Conservation (phyloP, 2,797 vertebrate species). For the Liparis tanakae region DNA sequence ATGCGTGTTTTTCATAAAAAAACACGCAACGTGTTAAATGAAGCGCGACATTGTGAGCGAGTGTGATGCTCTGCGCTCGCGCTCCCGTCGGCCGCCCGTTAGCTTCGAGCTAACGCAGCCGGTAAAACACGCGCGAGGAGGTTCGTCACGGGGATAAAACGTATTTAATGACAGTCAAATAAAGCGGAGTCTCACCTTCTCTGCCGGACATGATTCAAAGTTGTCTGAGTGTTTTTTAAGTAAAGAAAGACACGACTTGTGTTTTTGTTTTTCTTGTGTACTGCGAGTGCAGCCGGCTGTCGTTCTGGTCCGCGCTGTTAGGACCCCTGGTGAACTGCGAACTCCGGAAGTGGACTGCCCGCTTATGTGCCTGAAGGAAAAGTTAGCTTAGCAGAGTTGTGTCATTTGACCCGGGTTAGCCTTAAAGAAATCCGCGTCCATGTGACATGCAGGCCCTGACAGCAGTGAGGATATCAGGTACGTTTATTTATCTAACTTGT, state of each 20-base stretch:
- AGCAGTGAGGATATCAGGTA: slow-evolving; percentile 33
- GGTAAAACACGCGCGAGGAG: neutral
- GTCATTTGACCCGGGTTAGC: slow-evolving; percentile 6
- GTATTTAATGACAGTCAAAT: rapidly evolving
- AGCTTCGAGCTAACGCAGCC: slow-evolving; percentile 11
- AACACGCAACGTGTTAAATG: neutral
- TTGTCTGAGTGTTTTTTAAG: neutral
- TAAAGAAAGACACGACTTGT: neutral
- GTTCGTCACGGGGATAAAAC: neutral
- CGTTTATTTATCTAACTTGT: rapidly evolving
- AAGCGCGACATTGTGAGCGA: neutral
- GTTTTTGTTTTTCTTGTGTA: neutral
- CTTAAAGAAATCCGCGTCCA: neutral
- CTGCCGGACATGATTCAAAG: slow-evolving; percentile 80
- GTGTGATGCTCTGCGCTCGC: neutral
- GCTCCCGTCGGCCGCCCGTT: slow-evolving; percentile 2
- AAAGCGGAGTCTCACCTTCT: slow-evolving; percentile 73
- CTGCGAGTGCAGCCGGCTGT: neutral
- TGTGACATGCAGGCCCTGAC: slow-evolving; percentile 15
- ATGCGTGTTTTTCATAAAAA: neutral
- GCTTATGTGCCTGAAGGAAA: slow-evolving; percentile 57
- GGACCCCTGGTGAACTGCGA: slow-evolving; percentile 49
- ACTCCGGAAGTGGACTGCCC: slow-evolving; percentile 58
- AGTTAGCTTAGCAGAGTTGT: neutral
- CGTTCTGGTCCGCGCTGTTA: slow-evolving; percentile 48